Evolutionary conservation across 1,140 invertebrate species (phyloP), one percentile per base, ranked within the genome.

Genomic region (Rhysida immarginata): DNA sequence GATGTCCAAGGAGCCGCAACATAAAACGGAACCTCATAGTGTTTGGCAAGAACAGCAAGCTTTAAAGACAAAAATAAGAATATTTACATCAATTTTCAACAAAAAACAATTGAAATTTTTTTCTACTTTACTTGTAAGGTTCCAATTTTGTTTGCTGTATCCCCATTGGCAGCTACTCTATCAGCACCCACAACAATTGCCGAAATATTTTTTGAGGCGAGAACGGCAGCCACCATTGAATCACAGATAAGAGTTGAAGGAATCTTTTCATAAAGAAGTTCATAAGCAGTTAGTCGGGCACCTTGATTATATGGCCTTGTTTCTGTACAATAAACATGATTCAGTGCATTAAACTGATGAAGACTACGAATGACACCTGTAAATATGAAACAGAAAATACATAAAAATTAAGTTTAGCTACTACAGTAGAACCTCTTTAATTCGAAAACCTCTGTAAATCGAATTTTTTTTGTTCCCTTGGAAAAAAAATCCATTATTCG

Each of bases 81-180:
- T 8, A 35, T 46, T 20, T 16, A 46, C 5, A 18, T 46, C 8
- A 23, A 20, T 5, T 18, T 5, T 23, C 21, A 46, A 18, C 5
- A 23, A 46, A n/a, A n/a, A n/a, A n/a, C n/a, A n/a, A n/a, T n/a
- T n/a, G n/a, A n/a, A n/a, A n/a, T n/a, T n/a, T n/a, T 24, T 46
- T 54, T 8, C 3, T 18, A 5, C 13, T 16, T 14, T 69, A 81
- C 79, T 65, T 93, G 89, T 70, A 96, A 99, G 20, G 96, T 99
- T 60, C 96, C 96, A 68, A 99, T 96, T 81, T 99, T 99, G 69
- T 99, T 99, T 0, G 95, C 96, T 1, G 95, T 98, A 69, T 99
- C 96, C 1, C 96, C 96, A 74, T 99, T 99, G 1, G 81, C 78
- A 16, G 85, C 90, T 25, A 96, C 87, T 66, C 91, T 77, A 70